Percentiles rank a stretch among this genome's conserved stretches.
These are phyloP conservation scores for Diacarnus erythraeanus DNA, from an alignment of 37 sponge, comb jelly and placozoan genomes.

Conservation along the genomic window DNA sequence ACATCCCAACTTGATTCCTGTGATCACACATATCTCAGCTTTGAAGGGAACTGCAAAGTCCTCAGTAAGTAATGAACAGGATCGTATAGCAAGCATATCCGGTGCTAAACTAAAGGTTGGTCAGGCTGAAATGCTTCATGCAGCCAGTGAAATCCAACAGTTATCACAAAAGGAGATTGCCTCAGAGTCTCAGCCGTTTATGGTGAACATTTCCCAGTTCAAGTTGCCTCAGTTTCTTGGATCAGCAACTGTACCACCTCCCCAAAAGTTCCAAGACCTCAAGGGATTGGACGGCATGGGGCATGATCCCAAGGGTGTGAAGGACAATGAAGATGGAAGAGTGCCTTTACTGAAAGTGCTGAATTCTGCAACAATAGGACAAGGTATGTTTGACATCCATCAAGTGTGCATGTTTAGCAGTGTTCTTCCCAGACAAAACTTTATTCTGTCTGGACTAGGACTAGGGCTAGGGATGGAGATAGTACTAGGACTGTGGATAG, in stretches of 20 bases:
- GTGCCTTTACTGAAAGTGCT: not conserved
- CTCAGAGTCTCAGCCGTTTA: not conserved
- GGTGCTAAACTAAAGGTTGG: constrained; percentile 31
- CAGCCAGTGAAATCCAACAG: constrained; percentile 1
- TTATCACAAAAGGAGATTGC: not conserved
- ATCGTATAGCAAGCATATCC: not conserved
- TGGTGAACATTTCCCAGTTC: not conserved
- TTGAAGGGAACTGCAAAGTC: not conserved
- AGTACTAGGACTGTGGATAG: too few relatives aligned
- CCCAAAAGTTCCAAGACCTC: not conserved
- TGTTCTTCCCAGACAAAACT: too few relatives aligned
- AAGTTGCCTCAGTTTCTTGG: constrained; percentile 4
- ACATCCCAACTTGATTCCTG: not conserved
- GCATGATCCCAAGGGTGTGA: constrained; percentile 10
- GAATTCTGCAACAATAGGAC: not conserved
- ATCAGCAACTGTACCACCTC: not conserved
- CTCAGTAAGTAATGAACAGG: not conserved
- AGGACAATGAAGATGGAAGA: not conserved
- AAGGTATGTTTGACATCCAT: not conserved
- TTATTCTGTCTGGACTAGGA: too few relatives aligned
- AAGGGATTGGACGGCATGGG: not conserved
- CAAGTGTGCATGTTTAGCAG: too few relatives aligned
- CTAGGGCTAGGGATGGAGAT: too few relatives aligned
- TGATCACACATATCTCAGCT: not conserved
- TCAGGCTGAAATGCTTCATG: constrained; percentile 13